Evolutionary conservation across 1,140 invertebrate genomes (phyloP).

Genomic region (Trichonephila clavata): DNA sequence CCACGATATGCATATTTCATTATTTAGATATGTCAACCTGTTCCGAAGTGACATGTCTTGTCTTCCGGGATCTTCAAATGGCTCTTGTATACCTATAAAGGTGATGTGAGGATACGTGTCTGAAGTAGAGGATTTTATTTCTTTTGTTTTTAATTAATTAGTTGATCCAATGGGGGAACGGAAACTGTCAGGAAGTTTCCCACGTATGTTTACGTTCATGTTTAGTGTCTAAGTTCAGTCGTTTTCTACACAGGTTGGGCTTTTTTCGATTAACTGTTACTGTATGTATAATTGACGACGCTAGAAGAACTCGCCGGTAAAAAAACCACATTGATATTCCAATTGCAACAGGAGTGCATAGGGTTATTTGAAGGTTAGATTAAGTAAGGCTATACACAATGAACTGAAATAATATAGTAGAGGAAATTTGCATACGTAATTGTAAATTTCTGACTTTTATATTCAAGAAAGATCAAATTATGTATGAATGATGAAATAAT

Average conservation of each 20-base stretch:
- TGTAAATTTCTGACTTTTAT: too few species aligned
- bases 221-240: background rate
- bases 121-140: background rate
- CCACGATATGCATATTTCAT: background rate
- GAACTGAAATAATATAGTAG: background rate
- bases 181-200: background rate
- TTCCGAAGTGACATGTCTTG: background rate
- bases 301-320: background rate
- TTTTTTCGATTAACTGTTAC: constrained; percentile 6
- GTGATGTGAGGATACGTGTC: background rate
- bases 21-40: background rate
- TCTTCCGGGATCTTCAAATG: background rate
- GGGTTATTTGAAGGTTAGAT: background rate
- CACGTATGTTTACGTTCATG: constrained; percentile 6
- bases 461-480: too few species aligned
- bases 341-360: background rate
- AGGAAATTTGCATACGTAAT: too few species aligned
- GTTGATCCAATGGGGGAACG: background rate
- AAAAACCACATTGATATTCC: background rate
- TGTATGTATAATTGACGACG: background rate
- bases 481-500: too few species aligned
- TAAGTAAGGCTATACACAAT: background rate
- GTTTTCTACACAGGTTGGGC: background rate
- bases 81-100: background rate
- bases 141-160: background rate